Conservation (phyloP, 2,888 invertebrate species). For the Limnephilus auricula region DNA sequence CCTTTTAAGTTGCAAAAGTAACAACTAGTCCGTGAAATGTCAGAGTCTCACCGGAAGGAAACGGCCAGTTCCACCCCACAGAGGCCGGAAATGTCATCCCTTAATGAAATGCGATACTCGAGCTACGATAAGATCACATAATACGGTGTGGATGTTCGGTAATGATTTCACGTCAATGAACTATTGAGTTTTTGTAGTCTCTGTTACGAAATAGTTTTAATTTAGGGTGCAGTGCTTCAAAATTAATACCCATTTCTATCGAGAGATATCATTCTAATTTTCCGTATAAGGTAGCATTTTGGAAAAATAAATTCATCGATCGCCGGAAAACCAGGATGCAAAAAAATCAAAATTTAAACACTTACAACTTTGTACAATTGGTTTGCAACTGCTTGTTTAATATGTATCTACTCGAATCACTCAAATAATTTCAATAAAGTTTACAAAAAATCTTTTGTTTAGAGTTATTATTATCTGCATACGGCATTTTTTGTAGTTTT, state of each 20-base stretch:
- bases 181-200: neutral
- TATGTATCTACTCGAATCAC: too few species aligned
- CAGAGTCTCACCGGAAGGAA: constrained; percentile 60
- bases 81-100: constrained; percentile 60
- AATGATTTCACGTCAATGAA: constrained; percentile 13
- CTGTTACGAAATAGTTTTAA: neutral
- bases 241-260: neutral
- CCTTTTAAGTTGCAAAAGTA: constrained; percentile 42
- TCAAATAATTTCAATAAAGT: too few species aligned
- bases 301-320: neutral
- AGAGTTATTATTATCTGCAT: too few species aligned
- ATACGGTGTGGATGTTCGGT: neutral
- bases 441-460: too few species aligned
- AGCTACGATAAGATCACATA: neutral
- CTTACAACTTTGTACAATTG: too few species aligned
- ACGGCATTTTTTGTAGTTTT: too few species aligned
- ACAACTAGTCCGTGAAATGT: constrained; percentile 34
- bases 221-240: neutral
- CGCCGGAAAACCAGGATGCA: too few species aligned
- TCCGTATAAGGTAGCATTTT: neutral
- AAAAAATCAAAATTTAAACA: too few species aligned
- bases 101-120: constrained; percentile 43
- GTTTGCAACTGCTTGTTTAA: too few species aligned
- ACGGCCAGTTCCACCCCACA: constrained; percentile 45
- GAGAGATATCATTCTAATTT: neutral